Percentiles rank a stretch among this genome's conserved stretches.
These are phyloP conservation scores for Operophtera brumata DNA, from an alignment of 2,888 invertebrate genomes.

Conservation along the genomic window DNA sequence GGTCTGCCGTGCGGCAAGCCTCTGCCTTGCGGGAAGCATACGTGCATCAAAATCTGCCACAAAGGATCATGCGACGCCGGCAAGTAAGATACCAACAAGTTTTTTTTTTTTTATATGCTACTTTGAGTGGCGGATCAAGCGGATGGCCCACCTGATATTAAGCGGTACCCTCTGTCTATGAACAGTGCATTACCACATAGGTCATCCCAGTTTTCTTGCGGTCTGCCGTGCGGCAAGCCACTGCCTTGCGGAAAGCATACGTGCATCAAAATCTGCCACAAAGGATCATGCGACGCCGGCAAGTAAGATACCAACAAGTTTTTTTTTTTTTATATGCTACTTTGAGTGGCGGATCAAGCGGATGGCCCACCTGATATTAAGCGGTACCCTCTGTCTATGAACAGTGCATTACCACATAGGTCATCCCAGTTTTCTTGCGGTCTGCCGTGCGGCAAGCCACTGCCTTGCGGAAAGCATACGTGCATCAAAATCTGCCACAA, in stretches of 20 bases:
- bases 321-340: too few species aligned
- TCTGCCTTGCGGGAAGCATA: slow-evolving; percentile 91
- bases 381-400: too few species aligned
- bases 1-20: slow-evolving; percentile 92
- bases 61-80: slow-evolving; percentile 85
- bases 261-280: slow-evolving; percentile 90
- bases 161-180: too few species aligned
- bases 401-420: too few species aligned
- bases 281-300: slow-evolving; percentile 85
- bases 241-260: slow-evolving; percentile 91
- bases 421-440: slow-evolving; percentile 98
- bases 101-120: too few species aligned
- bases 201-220: slow-evolving; percentile 97
- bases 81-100: too few species aligned
- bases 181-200: too few species aligned
- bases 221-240: slow-evolving; percentile 90
- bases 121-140: too few species aligned
- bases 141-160: too few species aligned
- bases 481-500: slow-evolving; percentile 91
- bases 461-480: slow-evolving; percentile 91
- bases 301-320: too few species aligned
- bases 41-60: slow-evolving; percentile 91
- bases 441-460: slow-evolving; percentile 88
- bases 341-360: too few species aligned
- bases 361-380: too few species aligned